Evolutionary conservation across 2,888 invertebrate species (phyloP).

Genomic region (Nomada goodeniana): DNA sequence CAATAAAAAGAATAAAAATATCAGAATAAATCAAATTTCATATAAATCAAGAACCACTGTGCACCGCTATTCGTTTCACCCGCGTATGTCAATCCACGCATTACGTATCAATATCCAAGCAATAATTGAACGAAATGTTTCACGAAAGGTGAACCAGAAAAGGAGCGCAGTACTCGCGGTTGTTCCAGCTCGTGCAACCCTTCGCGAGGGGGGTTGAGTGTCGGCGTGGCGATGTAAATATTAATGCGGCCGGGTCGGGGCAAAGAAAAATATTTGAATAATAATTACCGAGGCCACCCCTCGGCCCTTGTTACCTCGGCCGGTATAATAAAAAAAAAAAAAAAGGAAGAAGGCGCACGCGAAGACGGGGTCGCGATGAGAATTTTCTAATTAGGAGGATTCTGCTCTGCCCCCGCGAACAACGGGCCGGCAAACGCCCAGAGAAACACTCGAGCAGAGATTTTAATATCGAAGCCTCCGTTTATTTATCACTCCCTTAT

Average conservation of each 20-base stretch:
- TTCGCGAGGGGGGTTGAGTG: conserved; percentile 63
- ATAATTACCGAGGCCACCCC: conserved; percentile 76
- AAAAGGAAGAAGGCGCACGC: conserved; percentile 56
- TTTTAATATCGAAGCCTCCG: conserved; percentile 70
- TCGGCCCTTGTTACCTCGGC: conserved; percentile 64
- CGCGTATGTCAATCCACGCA: too few species aligned
- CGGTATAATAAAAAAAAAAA: conserved; percentile 66
- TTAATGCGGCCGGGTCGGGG: conserved; percentile 76
- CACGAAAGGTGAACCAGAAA: neutral
- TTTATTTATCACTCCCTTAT: conserved; percentile 70
- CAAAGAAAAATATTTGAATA: conserved; percentile 82
- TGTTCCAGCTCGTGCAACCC: conserved; percentile 30
- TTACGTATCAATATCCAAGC: too few species aligned
- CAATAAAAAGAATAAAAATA: neutral
- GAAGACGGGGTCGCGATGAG: conserved; percentile 72
- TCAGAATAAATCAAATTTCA: neutral
- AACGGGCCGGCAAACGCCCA: conserved; percentile 68
- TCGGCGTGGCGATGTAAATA: conserved; percentile 77
- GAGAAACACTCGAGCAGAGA: conserved; percentile 67
- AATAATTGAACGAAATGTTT: too few species aligned
- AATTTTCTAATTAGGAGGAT: conserved; percentile 83
- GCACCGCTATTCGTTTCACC: too few species aligned
- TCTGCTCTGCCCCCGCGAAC: conserved; percentile 74
- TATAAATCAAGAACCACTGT: neutral
- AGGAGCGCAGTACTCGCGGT: neutral